These are phyloP conservation scores for Carlito syrichta DNA, from an alignment of 2,113 vertebrate species.

Conservation along the genomic window DNA sequence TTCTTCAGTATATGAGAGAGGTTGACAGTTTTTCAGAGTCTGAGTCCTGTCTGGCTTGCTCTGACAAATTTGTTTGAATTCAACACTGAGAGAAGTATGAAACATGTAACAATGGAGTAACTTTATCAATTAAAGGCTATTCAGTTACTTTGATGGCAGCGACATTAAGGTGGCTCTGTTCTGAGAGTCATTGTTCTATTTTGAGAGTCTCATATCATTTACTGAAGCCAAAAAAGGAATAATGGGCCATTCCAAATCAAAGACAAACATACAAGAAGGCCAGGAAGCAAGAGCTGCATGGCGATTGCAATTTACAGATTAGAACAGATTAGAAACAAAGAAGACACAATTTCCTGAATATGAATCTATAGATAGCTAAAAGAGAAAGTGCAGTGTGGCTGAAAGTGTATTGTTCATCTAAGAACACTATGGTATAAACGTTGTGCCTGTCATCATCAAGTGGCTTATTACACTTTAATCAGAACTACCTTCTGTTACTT, in stretches of 20 bases:
- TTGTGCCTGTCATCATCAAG: background rate
- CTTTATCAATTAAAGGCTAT: background rate
- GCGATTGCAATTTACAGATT: background rate
- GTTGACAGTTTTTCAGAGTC: background rate
- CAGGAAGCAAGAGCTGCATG: background rate
- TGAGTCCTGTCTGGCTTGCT: background rate
- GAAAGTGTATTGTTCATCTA: background rate
- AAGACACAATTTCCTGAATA: background rate
- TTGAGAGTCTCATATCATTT: background rate
- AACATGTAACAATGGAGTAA: background rate
- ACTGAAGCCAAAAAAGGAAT: background rate
- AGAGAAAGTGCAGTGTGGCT: background rate
- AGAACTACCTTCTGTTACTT: background rate
- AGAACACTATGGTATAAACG: background rate
- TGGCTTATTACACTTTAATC: constrained; percentile 29
- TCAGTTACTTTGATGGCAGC: background rate
- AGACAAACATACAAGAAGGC: background rate
- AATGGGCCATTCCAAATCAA: background rate
- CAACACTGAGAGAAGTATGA: background rate
- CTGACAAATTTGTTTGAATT: constrained; percentile 8
- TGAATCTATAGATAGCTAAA: background rate
- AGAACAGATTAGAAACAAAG: background rate
- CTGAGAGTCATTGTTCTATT: background rate
- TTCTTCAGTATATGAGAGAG: background rate
- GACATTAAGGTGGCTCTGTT: background rate